A percentile compares a stretch with the other conserved stretches of the same genome.
Evolutionary conservation across 2,888 invertebrate species (phyloP).

Genomic region (Ommatoiulus sabulosus): DNA sequence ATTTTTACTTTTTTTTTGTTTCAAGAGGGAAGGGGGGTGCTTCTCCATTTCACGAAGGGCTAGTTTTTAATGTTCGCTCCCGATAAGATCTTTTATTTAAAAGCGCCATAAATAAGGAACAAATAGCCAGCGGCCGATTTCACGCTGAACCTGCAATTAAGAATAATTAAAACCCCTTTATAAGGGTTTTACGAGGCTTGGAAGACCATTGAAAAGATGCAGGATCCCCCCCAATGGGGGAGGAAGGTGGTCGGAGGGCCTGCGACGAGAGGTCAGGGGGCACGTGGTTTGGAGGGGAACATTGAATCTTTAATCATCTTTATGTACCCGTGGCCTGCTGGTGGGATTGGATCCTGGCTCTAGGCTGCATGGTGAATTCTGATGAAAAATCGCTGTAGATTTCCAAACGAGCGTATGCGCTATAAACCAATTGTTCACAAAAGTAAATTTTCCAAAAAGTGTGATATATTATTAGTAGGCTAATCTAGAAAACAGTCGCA

Average conservation of each 20-base stretch:
- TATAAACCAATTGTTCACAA: no score
- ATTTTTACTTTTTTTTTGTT: neutral
- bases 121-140: conserved; percentile 50
- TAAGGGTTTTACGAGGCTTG: conserved; percentile 34
- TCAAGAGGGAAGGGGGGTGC: neutral
- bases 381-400: no score
- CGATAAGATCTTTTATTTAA: conserved; percentile 50
- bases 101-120: conserved; percentile 47
- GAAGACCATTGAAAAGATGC: neutral
- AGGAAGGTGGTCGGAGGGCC: no score
- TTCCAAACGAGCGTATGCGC: no score
- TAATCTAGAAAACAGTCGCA: no score
- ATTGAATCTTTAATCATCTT: neutral
- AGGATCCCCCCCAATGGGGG: neutral
- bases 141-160: conserved; percentile 56
- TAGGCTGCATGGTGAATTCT: no score
- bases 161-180: conserved; percentile 53
- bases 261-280: neutral
- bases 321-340: neutral
- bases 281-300: neutral
- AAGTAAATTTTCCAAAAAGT: no score
- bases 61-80: conserved; percentile 43
- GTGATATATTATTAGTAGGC: no score
- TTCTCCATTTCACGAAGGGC: conserved; percentile 32
- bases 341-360: neutral